Conservation (phyloP, 2,797 vertebrate genomes). For the Numenius phaeopus region DNA sequence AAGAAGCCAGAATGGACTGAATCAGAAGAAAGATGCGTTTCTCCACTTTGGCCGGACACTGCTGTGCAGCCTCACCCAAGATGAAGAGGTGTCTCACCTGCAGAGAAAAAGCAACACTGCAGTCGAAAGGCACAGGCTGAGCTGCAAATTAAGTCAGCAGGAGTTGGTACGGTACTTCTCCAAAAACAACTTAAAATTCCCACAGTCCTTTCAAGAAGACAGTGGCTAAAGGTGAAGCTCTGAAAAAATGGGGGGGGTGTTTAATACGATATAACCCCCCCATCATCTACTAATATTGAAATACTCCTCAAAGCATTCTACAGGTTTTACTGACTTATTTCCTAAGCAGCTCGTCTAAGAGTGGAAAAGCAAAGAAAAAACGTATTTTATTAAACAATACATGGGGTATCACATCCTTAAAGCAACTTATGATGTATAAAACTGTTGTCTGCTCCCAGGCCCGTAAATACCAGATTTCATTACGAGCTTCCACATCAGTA, state of each 20-base stretch:
- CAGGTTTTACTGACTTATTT: neutral
- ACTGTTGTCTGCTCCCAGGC: neutral
- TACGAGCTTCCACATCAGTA: neutral
- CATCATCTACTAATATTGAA: neutral
- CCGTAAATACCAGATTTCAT: neutral
- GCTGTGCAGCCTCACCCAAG: constrained; percentile 89
- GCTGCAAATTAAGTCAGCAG: neutral
- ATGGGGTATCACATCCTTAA: neutral
- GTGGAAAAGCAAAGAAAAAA: neutral
- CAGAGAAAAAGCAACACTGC: neutral
- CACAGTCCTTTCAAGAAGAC: neutral
- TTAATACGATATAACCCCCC: neutral
- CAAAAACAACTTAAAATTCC: neutral
- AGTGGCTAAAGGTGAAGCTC: neutral
- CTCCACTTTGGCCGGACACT: constrained; percentile 88
- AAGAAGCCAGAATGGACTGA: constrained; percentile 88
- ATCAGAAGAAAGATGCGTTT: constrained; percentile 88
- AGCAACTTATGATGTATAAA: neutral
- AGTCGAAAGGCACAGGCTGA: constrained; percentile 11
- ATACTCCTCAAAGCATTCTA: neutral
- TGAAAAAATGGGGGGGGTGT: neutral
- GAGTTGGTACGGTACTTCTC: neutral
- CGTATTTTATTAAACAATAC: neutral
- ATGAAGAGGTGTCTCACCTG: constrained; percentile 93
- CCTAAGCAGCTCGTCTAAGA: neutral